phyloP scores from a whole-genome alignment of 53 echinoderm and acorn worm genomes.

The Apostichopus leukothele region DNA sequence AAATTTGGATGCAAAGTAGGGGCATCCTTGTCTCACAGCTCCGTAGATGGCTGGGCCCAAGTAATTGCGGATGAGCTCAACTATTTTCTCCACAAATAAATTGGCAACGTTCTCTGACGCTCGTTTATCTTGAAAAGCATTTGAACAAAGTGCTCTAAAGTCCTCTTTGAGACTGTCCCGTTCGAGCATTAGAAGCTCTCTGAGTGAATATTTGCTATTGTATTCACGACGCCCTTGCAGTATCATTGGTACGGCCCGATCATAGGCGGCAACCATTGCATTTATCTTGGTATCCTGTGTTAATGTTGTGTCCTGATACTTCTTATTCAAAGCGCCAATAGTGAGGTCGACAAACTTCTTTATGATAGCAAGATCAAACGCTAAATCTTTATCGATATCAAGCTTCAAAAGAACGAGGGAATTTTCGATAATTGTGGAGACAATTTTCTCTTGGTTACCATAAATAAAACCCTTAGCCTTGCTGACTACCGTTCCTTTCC shows the following conservation, averaged over 20 bases:
- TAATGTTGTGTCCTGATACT: background rate
- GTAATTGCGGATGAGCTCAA: constrained; percentile 12
- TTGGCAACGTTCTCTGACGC: too few relatives aligned
- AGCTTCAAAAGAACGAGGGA: background rate
- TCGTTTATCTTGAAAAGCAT: too few relatives aligned
- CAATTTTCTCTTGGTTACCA: background rate
- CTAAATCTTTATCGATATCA: background rate
- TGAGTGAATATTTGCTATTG: constrained; percentile 25
- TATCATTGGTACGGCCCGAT: background rate
- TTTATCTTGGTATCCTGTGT: constrained; percentile 17
- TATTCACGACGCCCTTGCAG: background rate
- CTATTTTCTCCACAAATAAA: background rate
- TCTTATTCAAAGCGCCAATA: background rate
- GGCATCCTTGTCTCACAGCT: too few relatives aligned
- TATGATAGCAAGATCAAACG: background rate
- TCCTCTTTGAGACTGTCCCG: background rate
- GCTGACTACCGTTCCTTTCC: background rate
- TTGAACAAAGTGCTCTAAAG: too few relatives aligned
- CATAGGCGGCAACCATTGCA: background rate
- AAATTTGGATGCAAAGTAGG: background rate
- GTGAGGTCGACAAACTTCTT: background rate
- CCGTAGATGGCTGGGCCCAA: background rate
- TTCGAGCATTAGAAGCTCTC: background rate
- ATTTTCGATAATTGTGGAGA: background rate
- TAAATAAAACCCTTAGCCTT: background rate